These are phyloP conservation scores for Intellagama lesueurii DNA, from an alignment of 2,797 vertebrate genomes.

Conservation along the genomic window DNA sequence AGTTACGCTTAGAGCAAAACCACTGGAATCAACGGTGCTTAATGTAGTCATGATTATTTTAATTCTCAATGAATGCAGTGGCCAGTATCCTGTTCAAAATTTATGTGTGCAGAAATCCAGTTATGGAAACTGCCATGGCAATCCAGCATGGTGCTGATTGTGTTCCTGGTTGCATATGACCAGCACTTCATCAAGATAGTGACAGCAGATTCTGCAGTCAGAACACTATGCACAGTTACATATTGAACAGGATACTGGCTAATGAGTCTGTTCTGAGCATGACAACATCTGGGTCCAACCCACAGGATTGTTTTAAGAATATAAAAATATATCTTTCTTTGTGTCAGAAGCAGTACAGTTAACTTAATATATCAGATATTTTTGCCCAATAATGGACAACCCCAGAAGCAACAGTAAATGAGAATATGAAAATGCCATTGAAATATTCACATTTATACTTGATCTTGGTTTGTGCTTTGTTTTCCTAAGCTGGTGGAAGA, in stretches of 20 bases:
- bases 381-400: too few relatives aligned
- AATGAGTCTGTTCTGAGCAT: neutral
- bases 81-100: neutral
- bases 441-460: constrained; percentile 11
- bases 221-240: too few relatives aligned
- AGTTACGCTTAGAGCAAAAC: neutral
- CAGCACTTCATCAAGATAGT: too few relatives aligned
- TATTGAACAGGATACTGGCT: too few relatives aligned
- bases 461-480: neutral
- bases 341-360: too few relatives aligned
- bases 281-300: neutral
- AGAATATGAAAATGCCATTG: constrained; percentile 4
- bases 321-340: neutral
- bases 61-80: neutral
- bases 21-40: neutral
- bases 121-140: too few relatives aligned
- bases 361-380: too few relatives aligned
- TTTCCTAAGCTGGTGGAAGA: neutral
- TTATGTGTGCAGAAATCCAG: too few relatives aligned
- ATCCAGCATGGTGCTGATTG: too few relatives aligned
- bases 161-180: too few relatives aligned
- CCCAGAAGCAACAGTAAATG: too few relatives aligned
- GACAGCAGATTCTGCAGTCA: too few relatives aligned
- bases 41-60: neutral
- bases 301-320: neutral